Base-by-base conservation (phyloP, 2,113 vertebrate species). In the Synchiropus splendidus region DNA sequence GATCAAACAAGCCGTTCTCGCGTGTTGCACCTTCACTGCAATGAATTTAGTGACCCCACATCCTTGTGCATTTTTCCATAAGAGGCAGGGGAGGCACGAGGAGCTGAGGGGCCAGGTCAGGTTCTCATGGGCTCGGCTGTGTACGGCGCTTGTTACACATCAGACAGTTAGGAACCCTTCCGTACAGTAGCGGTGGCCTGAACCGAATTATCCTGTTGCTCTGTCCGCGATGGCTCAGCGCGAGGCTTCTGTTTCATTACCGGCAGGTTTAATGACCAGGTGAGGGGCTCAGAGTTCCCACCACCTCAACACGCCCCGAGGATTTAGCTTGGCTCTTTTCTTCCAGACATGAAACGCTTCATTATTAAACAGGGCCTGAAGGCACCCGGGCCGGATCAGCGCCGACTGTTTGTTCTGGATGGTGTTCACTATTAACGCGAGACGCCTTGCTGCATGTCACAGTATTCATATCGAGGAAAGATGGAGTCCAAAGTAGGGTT, bases 141-240 rank as follows among this genome's bases (percentile, higher is more conserved):
- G 73, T 75, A 83, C 78, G 71, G 72, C 75, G 77, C 74, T 80
- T 76, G 65, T 54, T 67, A 51, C 78, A 75, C 77, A 78, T 80
- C 70, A 75, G 56, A 50, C 61, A 51, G 61, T 66, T 73, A 54
- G 61, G 54, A 72, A 41, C 27, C 48, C 18, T 50, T 60, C 57
- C 59, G 14, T 55, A 42, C 46, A 39, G 30, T 59, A 63, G 54
- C 51, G 42, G 63, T 53, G 69, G 58, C 61, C 45, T 45, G 42
- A 53, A 51, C n/a, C 1, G 17, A 40, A 40, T 27, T 27, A 27
- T 27, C 4, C 4, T 8, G 21, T 27, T 27, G 21, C 21, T 27
- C 21, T 27, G 4, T 27, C 21, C 8, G 21, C 8, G 21, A 27
- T 27, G 21, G 8, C 21, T 59, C 51, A 61, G 67, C 62, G 58